Evolutionary conservation across 2,888 invertebrate genomes (phyloP).

Genomic region (Pristionchus maxplancki): DNA sequence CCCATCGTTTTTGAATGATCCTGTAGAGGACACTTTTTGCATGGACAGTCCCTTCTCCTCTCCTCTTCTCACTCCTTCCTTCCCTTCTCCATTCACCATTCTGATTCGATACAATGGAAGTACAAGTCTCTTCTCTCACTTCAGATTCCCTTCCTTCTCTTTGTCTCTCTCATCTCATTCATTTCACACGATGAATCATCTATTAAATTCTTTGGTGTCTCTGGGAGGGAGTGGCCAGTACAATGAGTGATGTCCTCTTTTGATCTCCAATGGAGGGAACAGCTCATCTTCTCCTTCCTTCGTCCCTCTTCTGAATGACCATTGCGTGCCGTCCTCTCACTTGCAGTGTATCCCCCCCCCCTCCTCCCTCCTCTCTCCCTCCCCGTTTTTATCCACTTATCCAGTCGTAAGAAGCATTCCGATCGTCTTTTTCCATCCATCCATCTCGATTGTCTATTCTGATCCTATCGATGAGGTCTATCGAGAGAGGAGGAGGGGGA

Average conservation of each 20-base stretch:
- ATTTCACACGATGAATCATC: conserved; percentile 5
- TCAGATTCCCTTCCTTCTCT: neutral
- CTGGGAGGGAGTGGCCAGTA: neutral
- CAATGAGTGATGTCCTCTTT: neutral
- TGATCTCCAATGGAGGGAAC: neutral
- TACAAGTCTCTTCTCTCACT: conserved; percentile 26
- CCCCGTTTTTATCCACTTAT: conserved; percentile 37
- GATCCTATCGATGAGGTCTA: neutral
- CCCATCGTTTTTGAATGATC: conserved; percentile 7
- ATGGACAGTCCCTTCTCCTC: neutral
- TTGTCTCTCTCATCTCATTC: neutral
- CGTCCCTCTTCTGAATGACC: conserved; percentile 5
- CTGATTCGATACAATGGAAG: conserved; percentile 11
- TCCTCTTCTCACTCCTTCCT: neutral
- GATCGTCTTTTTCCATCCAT: conserved; percentile 1
- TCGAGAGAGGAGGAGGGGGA: neutral
- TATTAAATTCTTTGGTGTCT: neutral
- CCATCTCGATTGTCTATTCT: neutral
- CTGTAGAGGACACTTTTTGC: conserved; percentile 20
- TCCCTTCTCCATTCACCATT: neutral
- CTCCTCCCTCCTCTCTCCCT: neutral
- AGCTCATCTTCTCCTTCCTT: neutral
- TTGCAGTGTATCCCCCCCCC: neutral
- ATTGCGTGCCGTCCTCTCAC: conserved; percentile 32
- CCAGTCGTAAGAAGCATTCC: conserved; percentile 25